phyloP scores from a whole-genome alignment of 2,797 vertebrate species.

The Danio choprae region DNA sequence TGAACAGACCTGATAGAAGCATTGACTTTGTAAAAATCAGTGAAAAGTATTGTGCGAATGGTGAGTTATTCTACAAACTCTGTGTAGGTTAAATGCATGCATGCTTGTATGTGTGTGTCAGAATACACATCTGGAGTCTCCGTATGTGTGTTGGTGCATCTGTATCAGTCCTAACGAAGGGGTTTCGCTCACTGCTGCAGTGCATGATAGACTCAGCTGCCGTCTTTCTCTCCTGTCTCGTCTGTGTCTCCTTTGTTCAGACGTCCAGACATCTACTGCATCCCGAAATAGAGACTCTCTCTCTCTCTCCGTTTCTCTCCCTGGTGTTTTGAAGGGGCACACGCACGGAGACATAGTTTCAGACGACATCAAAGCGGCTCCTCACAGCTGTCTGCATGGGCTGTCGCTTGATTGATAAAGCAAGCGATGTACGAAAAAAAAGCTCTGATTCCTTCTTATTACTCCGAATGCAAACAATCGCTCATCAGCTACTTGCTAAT shows the following conservation, averaged over 20 bases:
- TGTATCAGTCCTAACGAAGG: constrained; percentile 28
- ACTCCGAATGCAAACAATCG: not conserved
- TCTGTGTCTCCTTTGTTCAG: constrained; percentile 66
- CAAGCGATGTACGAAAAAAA: constrained; percentile 1
- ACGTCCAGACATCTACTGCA: constrained; percentile 71
- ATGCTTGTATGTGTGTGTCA: too few relatives aligned
- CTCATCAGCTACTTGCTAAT: not conserved
- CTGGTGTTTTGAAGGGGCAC: constrained; percentile 26
- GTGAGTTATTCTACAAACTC: not conserved
- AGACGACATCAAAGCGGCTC: constrained; percentile 47
- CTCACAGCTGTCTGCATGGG: constrained; percentile 48
- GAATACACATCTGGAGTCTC: not conserved
- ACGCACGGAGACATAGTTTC: constrained; percentile 30
- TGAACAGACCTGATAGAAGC: not conserved
- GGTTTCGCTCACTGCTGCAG: constrained; percentile 56
- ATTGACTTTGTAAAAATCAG: not conserved
- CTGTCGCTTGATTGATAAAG: constrained; percentile 26
- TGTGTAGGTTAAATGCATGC: too few relatives aligned
- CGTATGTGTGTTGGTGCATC: not conserved
- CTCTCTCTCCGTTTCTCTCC: constrained; percentile 46
- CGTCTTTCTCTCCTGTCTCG: constrained; percentile 55
- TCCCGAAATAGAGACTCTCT: constrained; percentile 71
- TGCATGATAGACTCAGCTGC: constrained; percentile 66
- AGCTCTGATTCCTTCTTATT: not conserved
- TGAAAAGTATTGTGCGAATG: not conserved